phyloP scores from a whole-genome alignment of 2,888 invertebrate genomes.

The Rhaphigaster nebulosa region DNA sequence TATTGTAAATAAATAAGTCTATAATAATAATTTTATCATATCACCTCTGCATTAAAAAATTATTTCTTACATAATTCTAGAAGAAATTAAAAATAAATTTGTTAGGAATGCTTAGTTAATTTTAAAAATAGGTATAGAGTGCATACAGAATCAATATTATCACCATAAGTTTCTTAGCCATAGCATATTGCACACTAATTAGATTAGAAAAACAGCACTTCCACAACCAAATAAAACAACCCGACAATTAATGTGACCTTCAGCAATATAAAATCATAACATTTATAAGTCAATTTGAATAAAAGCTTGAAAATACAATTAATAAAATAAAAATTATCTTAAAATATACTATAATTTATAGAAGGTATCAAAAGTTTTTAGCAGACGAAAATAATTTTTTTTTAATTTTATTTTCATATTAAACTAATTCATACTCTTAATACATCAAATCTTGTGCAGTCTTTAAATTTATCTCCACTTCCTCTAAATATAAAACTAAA shows the following conservation, averaged over 20 bases:
- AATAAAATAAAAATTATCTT: slow-evolving; percentile 28
- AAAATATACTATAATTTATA: slow-evolving; percentile 45
- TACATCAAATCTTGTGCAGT: slow-evolving; percentile 56
- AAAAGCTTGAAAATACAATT: not conserved
- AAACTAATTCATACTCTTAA: slow-evolving; percentile 44
- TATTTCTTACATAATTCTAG: not conserved
- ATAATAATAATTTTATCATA: slow-evolving; percentile 33
- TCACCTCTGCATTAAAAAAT: slow-evolving; percentile 31
- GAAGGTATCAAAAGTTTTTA: slow-evolving; percentile 36
- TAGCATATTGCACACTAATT: not conserved
- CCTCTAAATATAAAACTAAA: slow-evolving; percentile 42
- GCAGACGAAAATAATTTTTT: slow-evolving; percentile 51
- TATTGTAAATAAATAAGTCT: slow-evolving; percentile 47
- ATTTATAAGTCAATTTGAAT: not conserved
- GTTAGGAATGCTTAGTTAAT: slow-evolving; percentile 1
- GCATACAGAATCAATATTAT: not conserved
- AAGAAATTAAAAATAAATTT: slow-evolving; percentile 2
- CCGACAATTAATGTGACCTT: not conserved
- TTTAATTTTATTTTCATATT: not conserved
- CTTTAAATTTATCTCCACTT: slow-evolving; percentile 53
- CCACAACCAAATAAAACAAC: slow-evolving; percentile 27
- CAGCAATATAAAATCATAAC: not conserved
- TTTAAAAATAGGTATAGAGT: not conserved
- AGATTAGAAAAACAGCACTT: not conserved
- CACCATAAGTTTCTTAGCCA: not conserved